Conservation (phyloP, 2,797 vertebrate species). For the Coccyzus lansbergi region DNA sequence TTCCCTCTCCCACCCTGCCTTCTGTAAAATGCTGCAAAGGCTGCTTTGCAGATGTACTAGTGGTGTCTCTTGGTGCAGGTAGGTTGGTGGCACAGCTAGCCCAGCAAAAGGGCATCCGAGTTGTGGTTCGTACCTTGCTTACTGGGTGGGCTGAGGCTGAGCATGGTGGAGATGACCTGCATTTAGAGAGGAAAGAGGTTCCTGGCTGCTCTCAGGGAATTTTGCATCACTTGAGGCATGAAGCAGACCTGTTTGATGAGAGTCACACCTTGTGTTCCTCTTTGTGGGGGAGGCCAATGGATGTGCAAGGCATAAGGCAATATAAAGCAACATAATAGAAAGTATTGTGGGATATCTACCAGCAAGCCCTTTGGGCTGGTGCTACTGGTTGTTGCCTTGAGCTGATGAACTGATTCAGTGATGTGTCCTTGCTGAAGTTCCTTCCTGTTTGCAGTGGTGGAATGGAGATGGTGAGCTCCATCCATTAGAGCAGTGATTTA, state of each 20-base stretch:
- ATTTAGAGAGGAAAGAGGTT: neutral
- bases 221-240: accelerated
- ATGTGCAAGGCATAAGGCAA: neutral
- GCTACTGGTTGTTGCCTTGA: neutral
- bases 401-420: neutral
- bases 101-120: neutral
- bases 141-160: neutral
- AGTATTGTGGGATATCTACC: neutral
- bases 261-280: neutral
- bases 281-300: neutral
- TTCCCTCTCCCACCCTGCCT: neutral
- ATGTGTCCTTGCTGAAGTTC: neutral
- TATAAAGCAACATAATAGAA: neutral
- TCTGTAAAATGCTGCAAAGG: neutral
- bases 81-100: neutral
- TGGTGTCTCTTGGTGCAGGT: neutral
- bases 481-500: neutral
- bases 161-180: neutral
- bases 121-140: neutral
- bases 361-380: neutral
- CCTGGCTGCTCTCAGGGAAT: neutral
- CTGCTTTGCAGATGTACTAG: neutral
- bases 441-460: neutral
- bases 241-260: neutral
- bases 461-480: too few relatives aligned